Evolutionary conservation across 1,140 invertebrate genomes (phyloP).

Genomic region (Amyelois transitella): DNA sequence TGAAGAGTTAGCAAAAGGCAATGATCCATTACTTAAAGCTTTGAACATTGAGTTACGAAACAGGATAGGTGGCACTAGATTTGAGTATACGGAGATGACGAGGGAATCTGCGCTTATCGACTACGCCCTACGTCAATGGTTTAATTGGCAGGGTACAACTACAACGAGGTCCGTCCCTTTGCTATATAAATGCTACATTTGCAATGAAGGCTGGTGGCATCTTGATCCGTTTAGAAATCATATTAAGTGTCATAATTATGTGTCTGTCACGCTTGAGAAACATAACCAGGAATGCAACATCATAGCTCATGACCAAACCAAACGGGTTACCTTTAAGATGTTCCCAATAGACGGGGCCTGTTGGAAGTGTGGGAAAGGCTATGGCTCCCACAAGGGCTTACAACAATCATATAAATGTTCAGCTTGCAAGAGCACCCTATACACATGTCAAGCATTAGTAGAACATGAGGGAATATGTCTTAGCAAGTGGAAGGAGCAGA

Average conservation of each 20-base stretch:
- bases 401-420: not conserved
- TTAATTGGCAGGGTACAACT: not conserved
- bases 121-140: not conserved
- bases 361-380: conserved; percentile 8
- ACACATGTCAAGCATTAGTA: not conserved
- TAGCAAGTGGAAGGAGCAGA: not conserved
- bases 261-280: not conserved
- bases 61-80: not conserved
- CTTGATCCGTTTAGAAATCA: conserved; percentile 24
- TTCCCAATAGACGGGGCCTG: conserved; percentile 1
- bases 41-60: not conserved
- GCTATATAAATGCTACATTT: conserved; percentile 30
- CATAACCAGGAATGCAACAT: conserved; percentile 14
- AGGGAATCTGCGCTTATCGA: not conserved
- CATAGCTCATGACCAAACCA: not conserved
- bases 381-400: not conserved
- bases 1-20: not conserved
- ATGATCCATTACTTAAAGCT: not conserved
- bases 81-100: not conserved
- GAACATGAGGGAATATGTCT: not conserved
- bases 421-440: not conserved
- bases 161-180: conserved; percentile 5
- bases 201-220: conserved; percentile 25
- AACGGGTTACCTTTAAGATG: not conserved
- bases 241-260: conserved; percentile 4